phyloP scores from a whole-genome alignment of 2,797 vertebrate genomes.

The Poecile montanus region DNA sequence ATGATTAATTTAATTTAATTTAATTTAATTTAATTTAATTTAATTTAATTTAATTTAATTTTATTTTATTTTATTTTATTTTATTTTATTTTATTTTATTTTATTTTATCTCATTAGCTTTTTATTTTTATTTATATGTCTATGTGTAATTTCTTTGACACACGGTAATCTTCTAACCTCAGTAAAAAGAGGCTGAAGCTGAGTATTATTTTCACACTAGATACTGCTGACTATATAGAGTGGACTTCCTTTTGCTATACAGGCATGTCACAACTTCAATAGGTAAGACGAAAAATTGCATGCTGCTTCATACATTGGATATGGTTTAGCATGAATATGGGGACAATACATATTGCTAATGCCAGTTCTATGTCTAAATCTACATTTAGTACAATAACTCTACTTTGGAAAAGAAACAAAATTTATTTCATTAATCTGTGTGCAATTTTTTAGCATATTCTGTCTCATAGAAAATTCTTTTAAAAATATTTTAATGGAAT shows the following conservation, averaged over 20 bases:
- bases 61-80: not conserved
- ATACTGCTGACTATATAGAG: not conserved
- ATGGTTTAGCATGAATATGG: not conserved
- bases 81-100: not conserved
- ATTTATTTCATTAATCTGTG: not conserved
- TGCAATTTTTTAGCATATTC: not conserved
- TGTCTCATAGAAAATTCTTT: not conserved
- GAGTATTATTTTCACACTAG: not conserved
- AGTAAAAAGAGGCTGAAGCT: not conserved
- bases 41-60: not conserved
- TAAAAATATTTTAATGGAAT: not conserved
- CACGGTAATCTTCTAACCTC: not conserved
- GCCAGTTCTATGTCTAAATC: not conserved
- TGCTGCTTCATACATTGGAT: not conserved
- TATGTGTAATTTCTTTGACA: not conserved
- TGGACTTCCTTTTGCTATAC: not conserved
- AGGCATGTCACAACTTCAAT: not conserved
- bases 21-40: not conserved
- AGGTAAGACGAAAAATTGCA: not conserved
- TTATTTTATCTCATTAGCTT: not conserved
- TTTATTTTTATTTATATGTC: not conserved
- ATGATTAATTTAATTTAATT: not conserved
- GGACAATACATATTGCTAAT: not conserved
- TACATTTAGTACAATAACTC: not conserved
- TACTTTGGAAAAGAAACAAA: not conserved